These are phyloP conservation scores for Epinephelus awoara DNA, from an alignment of 2,797 vertebrate species.

Conservation along the genomic window DNA sequence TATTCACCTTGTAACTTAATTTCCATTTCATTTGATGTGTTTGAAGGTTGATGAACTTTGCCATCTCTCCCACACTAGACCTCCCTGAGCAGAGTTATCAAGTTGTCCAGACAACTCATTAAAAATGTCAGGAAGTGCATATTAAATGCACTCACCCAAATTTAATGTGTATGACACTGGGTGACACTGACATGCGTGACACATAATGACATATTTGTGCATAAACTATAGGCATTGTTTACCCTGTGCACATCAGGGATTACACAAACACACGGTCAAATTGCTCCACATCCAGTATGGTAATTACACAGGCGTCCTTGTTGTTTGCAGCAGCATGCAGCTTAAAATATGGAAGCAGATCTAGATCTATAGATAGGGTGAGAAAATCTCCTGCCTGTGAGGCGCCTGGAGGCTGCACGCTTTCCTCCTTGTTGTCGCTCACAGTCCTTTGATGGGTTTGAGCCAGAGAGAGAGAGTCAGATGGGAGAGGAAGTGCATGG, in stretches of 20 bases:
- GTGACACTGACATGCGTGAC: conserved; percentile 1
- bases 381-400: conserved; percentile 19
- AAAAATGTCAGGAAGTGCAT: not conserved
- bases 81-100: not conserved
- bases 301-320: conserved; percentile 13
- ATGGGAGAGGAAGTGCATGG: conserved; percentile 38
- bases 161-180: not conserved
- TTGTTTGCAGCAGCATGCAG: conserved; percentile 2
- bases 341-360: conserved; percentile 39
- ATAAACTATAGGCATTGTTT: not conserved
- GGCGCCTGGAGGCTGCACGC: conserved; percentile 33
- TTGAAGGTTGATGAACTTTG: not conserved
- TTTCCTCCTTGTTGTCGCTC: conserved; percentile 41
- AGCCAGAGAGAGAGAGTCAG: conserved; percentile 21
- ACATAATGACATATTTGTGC: not conserved
- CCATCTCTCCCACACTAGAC: not conserved
- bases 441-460: conserved; percentile 44
- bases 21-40: conserved; percentile 1
- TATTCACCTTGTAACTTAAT: conserved; percentile 17
- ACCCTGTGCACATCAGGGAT: conserved; percentile 3
- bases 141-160: not conserved
- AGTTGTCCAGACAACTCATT: not conserved
- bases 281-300: not conserved
- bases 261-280: conserved; percentile 2
- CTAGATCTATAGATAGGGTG: conserved; percentile 22